Conservation (phyloP, 1,140 invertebrate species). For the Psix sp. region DNA sequence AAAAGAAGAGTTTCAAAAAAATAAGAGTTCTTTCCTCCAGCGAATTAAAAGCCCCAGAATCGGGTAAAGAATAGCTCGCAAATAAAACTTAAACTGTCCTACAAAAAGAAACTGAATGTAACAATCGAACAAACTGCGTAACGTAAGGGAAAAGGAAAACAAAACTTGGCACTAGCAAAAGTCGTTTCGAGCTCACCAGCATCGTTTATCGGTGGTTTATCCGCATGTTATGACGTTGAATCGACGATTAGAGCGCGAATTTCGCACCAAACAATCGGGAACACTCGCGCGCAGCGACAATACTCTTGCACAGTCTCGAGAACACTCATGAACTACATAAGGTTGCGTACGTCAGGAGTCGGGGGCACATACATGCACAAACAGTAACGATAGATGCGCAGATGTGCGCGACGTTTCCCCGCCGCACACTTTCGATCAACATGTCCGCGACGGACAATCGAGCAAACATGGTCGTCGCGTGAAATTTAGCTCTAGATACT, state of each 20-base stretch:
- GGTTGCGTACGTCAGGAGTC: constrained; percentile 31
- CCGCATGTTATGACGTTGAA: constrained; percentile 52
- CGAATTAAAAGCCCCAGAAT: too few relatives aligned
- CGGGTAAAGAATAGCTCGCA: too few relatives aligned
- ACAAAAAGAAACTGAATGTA: too few relatives aligned
- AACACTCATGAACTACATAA: constrained; percentile 54
- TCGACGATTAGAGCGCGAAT: constrained; percentile 8
- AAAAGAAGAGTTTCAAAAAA: too few relatives aligned
- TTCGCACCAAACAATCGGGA: constrained; percentile 18
- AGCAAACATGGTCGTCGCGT: constrained; percentile 8
- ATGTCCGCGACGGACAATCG: constrained; percentile 12
- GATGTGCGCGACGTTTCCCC: constrained; percentile 4
- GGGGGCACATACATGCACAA: constrained; percentile 8
- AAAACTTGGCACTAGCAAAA: constrained; percentile 5
- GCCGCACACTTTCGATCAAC: constrained; percentile 11
- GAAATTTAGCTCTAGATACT: background rate
- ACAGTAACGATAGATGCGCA: constrained; percentile 8
- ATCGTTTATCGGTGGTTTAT: constrained; percentile 63
- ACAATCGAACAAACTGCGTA: too few relatives aligned
- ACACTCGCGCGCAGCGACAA: constrained; percentile 50
- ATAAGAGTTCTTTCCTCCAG: too few relatives aligned
- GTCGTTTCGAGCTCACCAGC: constrained; percentile 59
- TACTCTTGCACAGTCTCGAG: constrained; percentile 37
- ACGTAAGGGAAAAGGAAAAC: too few relatives aligned
- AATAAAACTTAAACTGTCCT: too few relatives aligned